Conservation (phyloP, 2,888 invertebrate species). For the Drosophila dives region DNA sequence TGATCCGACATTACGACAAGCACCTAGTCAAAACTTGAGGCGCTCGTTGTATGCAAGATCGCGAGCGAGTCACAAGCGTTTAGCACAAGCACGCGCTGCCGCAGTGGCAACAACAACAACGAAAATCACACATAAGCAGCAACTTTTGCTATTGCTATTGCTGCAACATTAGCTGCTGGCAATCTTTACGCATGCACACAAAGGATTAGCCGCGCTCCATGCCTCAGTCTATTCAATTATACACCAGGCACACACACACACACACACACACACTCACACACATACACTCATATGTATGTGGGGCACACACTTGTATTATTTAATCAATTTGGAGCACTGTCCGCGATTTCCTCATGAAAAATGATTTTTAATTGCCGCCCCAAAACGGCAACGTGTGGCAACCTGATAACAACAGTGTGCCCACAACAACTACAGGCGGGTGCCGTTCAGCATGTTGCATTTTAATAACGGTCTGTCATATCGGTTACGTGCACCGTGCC, state of each 20-base stretch:
- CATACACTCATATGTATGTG: neutral
- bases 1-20: constrained; percentile 69
- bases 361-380: constrained; percentile 71
- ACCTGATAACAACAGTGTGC: constrained; percentile 57
- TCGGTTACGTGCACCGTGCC: constrained; percentile 59
- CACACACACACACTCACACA: neutral
- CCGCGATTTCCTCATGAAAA: constrained; percentile 70
- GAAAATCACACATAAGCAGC: constrained; percentile 1
- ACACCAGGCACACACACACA: neutral
- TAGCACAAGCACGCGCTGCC: constrained; percentile 49
- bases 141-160: constrained; percentile 15
- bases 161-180: constrained; percentile 49
- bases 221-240: constrained; percentile 60
- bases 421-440: constrained; percentile 34
- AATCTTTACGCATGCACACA: constrained; percentile 60
- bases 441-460: constrained; percentile 62
- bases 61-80: constrained; percentile 34
- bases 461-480: constrained; percentile 60
- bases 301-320: constrained; percentile 52
- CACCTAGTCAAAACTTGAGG: constrained; percentile 24
- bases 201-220: constrained; percentile 43
- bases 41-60: constrained; percentile 9
- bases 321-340: constrained; percentile 61
- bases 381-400: constrained; percentile 28
- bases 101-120: constrained; percentile 3